Evolutionary conservation across 1,140 invertebrate genomes (phyloP).

Genomic region (Eriosoma lanigerum): DNA sequence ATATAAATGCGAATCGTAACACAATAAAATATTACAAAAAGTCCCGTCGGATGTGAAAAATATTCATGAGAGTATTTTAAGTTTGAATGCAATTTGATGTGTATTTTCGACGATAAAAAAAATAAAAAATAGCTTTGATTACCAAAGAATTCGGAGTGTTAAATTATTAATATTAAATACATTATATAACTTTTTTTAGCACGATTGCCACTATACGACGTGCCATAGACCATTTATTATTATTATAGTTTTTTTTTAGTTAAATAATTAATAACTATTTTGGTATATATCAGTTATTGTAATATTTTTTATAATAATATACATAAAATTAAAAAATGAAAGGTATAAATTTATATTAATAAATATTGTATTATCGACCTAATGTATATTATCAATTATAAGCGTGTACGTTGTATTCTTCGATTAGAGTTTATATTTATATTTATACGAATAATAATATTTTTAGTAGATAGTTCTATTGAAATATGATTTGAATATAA

Average conservation of each 20-base stretch:
- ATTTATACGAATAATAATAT: too few relatives aligned
- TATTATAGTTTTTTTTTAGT: background rate
- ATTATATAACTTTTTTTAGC: background rate
- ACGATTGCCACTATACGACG: constrained; percentile 34
- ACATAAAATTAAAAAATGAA: background rate
- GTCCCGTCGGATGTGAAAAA: constrained; percentile 6
- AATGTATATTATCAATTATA: background rate
- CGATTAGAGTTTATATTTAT: background rate
- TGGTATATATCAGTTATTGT: too few relatives aligned
- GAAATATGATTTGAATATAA: constrained; percentile 28
- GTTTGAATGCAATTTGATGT: constrained; percentile 3
- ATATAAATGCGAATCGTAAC: constrained; percentile 29
- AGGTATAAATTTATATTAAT: background rate
- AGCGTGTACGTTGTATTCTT: background rate
- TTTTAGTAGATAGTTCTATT: background rate
- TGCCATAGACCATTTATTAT: constrained; percentile 35
- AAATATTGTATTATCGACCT: background rate
- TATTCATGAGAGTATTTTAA: background rate
- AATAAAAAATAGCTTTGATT: background rate
- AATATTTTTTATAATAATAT: background rate
- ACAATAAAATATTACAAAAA: constrained; percentile 30
- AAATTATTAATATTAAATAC: background rate
- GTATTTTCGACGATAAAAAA: background rate
- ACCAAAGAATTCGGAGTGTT: constrained; percentile 5
- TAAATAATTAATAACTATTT: background rate